phyloP scores from a whole-genome alignment of 2,113 vertebrate genomes.

The Syrrhaptes paradoxus region DNA sequence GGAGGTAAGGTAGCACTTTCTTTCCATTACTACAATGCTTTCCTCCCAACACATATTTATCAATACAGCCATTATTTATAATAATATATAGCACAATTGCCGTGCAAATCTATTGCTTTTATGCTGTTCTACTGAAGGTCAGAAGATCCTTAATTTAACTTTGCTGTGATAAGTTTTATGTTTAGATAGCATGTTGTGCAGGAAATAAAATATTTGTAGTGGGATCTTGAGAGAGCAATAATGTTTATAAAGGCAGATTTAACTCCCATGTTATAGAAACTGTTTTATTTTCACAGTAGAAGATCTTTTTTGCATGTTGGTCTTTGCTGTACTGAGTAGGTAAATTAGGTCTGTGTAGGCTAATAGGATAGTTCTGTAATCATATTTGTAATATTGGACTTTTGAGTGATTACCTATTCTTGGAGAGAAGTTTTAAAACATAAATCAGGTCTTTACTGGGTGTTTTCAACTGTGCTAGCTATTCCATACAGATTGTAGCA shows the following conservation, averaged over 20 bases:
- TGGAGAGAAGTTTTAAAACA: not conserved
- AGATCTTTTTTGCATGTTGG: not conserved
- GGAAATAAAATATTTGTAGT: constrained; percentile 6
- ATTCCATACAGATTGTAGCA: not conserved
- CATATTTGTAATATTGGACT: not conserved
- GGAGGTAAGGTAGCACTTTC: not conserved
- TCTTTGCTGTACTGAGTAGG: not conserved
- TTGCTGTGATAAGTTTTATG: not conserved
- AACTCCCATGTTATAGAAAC: not conserved
- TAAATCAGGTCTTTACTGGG: not conserved
- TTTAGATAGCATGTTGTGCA: not conserved
- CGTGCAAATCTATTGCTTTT: not conserved
- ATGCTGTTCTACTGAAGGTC: not conserved
- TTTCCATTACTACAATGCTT: not conserved
- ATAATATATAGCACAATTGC: not conserved
- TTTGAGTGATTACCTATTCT: not conserved
- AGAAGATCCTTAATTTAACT: not conserved
- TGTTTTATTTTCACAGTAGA: not conserved
- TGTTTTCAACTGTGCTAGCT: not conserved
- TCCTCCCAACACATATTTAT: not conserved
- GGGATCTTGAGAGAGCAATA: not conserved
- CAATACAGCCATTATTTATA: not conserved
- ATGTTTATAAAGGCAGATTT: constrained; percentile 1
- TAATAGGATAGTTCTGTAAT: not conserved
- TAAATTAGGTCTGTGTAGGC: not conserved